phyloP scores from a whole-genome alignment of 2,888 invertebrate genomes.

The Smittia aterrima region DNA sequence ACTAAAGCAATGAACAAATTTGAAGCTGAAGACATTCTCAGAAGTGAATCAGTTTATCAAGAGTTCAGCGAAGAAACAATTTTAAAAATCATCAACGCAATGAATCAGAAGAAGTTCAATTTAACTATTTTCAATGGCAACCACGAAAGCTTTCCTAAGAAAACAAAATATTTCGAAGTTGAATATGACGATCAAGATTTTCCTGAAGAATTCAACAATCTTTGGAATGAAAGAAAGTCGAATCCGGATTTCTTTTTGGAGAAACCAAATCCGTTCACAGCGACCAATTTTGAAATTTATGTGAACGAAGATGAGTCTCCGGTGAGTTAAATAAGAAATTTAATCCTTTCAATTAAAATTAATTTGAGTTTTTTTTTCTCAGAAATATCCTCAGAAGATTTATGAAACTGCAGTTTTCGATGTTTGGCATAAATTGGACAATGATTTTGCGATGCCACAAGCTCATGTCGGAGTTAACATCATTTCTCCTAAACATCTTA shows the following conservation, averaged over 20 bases:
- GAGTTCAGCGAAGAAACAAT: slow-evolving; percentile 69
- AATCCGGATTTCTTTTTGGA: slow-evolving; percentile 66
- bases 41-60: slow-evolving; percentile 66
- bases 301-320: slow-evolving; percentile 47
- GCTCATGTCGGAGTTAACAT: slow-evolving; percentile 72
- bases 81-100: slow-evolving; percentile 46
- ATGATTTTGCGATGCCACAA: slow-evolving; percentile 76
- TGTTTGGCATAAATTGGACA: slow-evolving; percentile 82
- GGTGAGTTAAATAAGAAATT: slow-evolving; percentile 39
- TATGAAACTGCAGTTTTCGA: slow-evolving; percentile 60
- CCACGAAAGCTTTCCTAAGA: slow-evolving; percentile 58
- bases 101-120: slow-evolving; percentile 51
- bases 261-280: slow-evolving; percentile 69
- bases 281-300: slow-evolving; percentile 62
- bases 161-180: slow-evolving; percentile 82
- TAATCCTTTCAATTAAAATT: background rate
- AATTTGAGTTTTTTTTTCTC: slow-evolving; percentile 2
- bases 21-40: slow-evolving; percentile 74
- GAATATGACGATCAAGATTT: slow-evolving; percentile 65
- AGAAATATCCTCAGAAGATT: slow-evolving; percentile 60
- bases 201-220: slow-evolving; percentile 61
- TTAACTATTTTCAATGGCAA: slow-evolving; percentile 47
- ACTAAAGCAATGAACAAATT: slow-evolving; percentile 77
- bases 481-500: slow-evolving; percentile 54
- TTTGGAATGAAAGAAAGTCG: slow-evolving; percentile 62